Evolutionary conservation across 2,113 vertebrate species (phyloP).

Genomic region (Chaetura pelagica): DNA sequence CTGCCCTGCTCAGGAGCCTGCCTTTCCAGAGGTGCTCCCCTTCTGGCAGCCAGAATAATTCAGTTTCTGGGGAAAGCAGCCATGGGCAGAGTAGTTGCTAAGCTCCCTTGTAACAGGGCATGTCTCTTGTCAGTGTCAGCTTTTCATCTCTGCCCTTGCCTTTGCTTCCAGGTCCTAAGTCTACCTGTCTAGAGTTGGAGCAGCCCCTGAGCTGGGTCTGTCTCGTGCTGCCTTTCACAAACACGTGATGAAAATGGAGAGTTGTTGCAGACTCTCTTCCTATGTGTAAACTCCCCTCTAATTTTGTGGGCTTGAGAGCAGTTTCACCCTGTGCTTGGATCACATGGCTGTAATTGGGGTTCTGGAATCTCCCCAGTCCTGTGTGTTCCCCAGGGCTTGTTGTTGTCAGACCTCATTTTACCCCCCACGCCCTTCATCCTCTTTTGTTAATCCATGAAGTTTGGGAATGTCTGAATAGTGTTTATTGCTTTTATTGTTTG

Average conservation of each 20-base stretch:
- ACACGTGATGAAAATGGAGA: fast-evolving
- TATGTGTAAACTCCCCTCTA: background rate
- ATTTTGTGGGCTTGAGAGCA: background rate
- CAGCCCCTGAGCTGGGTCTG: background rate
- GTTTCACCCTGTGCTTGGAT: fast-evolving
- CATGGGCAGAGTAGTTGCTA: fast-evolving
- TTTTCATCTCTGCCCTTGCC: background rate
- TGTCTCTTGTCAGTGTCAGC: background rate
- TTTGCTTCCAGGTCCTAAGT: fast-evolving
- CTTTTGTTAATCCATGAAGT: conserved; percentile 9
- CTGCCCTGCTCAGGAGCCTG: background rate
- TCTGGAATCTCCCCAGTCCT: background rate
- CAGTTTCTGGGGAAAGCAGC: background rate
- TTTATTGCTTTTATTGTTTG: conserved; percentile 61
- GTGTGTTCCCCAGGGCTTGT: background rate
- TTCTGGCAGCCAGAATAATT: background rate
- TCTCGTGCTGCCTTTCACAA: fast-evolving
- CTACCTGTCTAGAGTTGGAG: background rate
- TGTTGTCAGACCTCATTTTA: conserved; percentile 39
- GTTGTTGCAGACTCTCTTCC: background rate
- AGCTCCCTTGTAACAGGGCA: background rate
- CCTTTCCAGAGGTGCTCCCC: background rate
- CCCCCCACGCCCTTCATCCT: background rate
- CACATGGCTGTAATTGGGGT: background rate
- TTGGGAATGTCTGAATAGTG: background rate